Conservation (phyloP, 1,140 invertebrate species). For the Diploscapter pachys region DNA sequence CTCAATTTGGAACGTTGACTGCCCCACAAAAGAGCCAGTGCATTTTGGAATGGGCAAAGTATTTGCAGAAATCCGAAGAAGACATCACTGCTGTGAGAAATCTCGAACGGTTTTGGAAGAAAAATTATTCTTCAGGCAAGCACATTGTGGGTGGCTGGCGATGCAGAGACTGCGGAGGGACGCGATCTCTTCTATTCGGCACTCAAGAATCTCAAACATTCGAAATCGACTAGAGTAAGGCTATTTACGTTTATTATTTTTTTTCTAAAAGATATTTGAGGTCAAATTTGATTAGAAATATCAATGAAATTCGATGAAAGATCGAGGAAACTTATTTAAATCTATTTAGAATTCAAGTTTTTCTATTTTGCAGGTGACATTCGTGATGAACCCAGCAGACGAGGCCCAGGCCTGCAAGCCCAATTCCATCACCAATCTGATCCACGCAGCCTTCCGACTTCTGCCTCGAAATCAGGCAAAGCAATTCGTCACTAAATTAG, state of each 20-base stretch:
- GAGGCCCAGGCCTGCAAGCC: constrained; percentile 39
- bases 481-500: constrained; percentile 69
- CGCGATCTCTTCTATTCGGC: constrained; percentile 73
- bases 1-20: constrained; percentile 61
- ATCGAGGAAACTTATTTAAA: no score
- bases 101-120: background rate
- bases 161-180: constrained; percentile 73
- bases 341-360: no score
- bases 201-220: constrained; percentile 70
- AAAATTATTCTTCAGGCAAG: constrained; percentile 13
- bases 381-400: constrained; percentile 27
- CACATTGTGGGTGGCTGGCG: constrained; percentile 82
- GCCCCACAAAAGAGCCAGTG: constrained; percentile 71
- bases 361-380: constrained; percentile 26
- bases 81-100: constrained; percentile 51
- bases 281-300: background rate
- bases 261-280: no score
- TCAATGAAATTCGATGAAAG: background rate
- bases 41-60: constrained; percentile 62
- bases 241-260: no score
- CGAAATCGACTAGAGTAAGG: constrained; percentile 47
- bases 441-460: constrained; percentile 63
- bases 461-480: constrained; percentile 67
- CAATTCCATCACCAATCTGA: constrained; percentile 54
- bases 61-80: constrained; percentile 53